phyloP scores from a whole-genome alignment of 2,888 invertebrate species.

The Alitta virens region DNA sequence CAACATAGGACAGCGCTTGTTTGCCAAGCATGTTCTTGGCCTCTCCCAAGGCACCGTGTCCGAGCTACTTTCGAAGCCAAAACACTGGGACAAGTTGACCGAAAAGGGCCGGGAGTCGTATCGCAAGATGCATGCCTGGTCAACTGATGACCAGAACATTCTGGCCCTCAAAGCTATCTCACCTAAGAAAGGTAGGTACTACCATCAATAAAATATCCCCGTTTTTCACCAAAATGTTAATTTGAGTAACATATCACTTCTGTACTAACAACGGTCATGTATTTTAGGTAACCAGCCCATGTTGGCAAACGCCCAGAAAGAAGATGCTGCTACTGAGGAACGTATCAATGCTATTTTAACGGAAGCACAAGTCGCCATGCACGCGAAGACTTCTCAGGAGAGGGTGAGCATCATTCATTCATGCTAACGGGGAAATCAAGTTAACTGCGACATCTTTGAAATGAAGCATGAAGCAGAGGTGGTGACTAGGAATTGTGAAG shows the following conservation, averaged over 20 bases:
- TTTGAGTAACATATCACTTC: neutral
- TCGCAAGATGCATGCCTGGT: slow-evolving; percentile 99
- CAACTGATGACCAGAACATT: slow-evolving; percentile 95
- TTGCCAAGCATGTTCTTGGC: slow-evolving; percentile 97
- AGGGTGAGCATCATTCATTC: slow-evolving; percentile 34
- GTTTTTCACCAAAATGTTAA: neutral
- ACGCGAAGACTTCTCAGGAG: slow-evolving; percentile 45
- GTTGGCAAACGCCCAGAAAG: slow-evolving; percentile 41
- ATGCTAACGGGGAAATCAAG: neutral
- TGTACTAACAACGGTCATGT: neutral
- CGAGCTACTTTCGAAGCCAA: slow-evolving; percentile 96
- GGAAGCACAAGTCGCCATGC: slow-evolving; percentile 87
- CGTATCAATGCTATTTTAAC: slow-evolving; percentile 88
- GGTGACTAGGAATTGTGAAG: too few species aligned
- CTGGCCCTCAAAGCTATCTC: slow-evolving; percentile 95
- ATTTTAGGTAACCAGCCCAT: slow-evolving; percentile 43
- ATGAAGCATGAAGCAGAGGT: too few species aligned
- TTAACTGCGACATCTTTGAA: neutral
- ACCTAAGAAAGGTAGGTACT: slow-evolving; percentile 56
- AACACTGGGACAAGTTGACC: slow-evolving; percentile 99
- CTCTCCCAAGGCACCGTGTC: slow-evolving; percentile 94
- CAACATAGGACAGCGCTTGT: slow-evolving; percentile 96
- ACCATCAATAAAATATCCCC: neutral
- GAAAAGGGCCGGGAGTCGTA: slow-evolving; percentile 99
- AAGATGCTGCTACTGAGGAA: slow-evolving; percentile 71